Evolutionary conservation across 2,113 vertebrate genomes (phyloP).

Genomic region (Euleptes europaea): DNA sequence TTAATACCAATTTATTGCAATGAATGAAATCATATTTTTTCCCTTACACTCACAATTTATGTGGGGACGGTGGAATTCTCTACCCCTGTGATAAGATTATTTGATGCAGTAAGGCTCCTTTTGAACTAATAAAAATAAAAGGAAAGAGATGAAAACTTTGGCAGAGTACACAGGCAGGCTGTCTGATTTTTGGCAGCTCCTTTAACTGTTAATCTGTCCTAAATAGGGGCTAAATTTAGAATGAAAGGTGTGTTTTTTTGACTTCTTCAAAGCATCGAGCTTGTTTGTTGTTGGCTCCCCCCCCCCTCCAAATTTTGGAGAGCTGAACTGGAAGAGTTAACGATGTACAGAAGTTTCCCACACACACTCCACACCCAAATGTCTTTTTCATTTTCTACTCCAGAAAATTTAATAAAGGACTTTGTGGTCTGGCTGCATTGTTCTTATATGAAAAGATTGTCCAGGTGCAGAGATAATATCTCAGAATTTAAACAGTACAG

Average conservation of each 20-base stretch:
- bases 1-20: background rate
- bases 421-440: background rate
- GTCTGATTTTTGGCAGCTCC: background rate
- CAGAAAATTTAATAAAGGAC: constrained; percentile 19
- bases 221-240: constrained; percentile 7
- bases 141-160: background rate
- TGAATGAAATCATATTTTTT: background rate
- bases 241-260: constrained; percentile 13
- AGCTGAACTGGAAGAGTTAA: constrained; percentile 10
- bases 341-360: background rate
- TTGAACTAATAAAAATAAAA: constrained; percentile 5
- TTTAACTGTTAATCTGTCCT: background rate
- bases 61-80: background rate
- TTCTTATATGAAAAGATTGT: constrained; percentile 7
- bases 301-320: background rate
- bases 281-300: background rate
- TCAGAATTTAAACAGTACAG: background rate
- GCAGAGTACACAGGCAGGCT: background rate
- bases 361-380: background rate
- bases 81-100: background rate
- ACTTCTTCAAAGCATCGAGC: background rate
- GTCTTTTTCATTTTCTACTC: constrained; percentile 22
- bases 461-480: constrained; percentile 13
- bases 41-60: background rate
- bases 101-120: background rate